Evolutionary conservation across 2,888 invertebrate species (phyloP).

Genomic region (Metellina segmentata): DNA sequence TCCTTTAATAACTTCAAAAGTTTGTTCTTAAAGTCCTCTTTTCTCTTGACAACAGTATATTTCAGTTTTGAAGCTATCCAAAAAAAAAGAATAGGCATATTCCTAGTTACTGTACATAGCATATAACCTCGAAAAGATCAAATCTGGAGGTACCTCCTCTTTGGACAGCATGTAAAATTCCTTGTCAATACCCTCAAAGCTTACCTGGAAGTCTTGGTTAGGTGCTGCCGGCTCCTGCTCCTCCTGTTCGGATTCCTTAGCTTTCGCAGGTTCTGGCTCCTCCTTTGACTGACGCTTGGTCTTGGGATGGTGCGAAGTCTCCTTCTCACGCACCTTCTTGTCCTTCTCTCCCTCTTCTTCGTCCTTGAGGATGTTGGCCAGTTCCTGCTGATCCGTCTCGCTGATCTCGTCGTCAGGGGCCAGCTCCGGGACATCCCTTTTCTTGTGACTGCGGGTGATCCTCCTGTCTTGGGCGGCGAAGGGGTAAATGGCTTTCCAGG

Average conservation of each 20-base stretch:
- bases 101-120: too few relatives aligned
- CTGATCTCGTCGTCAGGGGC: neutral
- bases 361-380: conserved; percentile 67
- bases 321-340: conserved; percentile 13
- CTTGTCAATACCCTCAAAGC: neutral
- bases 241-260: neutral
- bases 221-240: conserved; percentile 41
- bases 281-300: conserved; percentile 58
- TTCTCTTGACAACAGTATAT: too few relatives aligned
- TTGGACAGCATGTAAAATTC: neutral
- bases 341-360: conserved; percentile 31
- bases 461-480: conserved; percentile 35
- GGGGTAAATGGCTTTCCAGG: conserved; percentile 64
- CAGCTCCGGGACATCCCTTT: neutral
- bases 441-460: conserved; percentile 23
- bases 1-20: too few relatives aligned
- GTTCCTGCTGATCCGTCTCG: conserved; percentile 41
- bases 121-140: neutral
- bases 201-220: conserved; percentile 62
- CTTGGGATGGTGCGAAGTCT: conserved; percentile 38
- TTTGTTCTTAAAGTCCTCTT: too few relatives aligned
- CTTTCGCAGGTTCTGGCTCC: neutral
- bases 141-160: neutral
- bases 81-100: too few relatives aligned
- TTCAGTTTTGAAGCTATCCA: too few relatives aligned